These are phyloP conservation scores for Netelia fuscicornis DNA, from an alignment of 2,888 invertebrate species.

Conservation along the genomic window DNA sequence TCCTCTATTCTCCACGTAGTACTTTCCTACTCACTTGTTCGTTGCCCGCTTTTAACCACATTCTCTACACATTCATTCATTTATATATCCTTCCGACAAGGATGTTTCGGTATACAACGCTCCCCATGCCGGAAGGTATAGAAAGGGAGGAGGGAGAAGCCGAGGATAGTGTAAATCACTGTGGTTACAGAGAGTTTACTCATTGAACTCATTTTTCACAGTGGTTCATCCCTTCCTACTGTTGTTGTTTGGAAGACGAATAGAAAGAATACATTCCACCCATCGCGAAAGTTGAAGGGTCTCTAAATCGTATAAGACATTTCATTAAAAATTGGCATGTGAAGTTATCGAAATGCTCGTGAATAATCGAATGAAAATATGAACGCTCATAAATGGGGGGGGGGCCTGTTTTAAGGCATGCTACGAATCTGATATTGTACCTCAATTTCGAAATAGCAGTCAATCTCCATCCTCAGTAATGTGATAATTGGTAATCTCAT, in stretches of 20 bases:
- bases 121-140: neutral
- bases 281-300: neutral
- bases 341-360: conserved; percentile 71
- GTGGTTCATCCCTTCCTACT: conserved; percentile 37
- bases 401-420: conserved; percentile 36
- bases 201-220: conserved; percentile 21
- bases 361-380: conserved; percentile 59
- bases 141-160: conserved; percentile 3
- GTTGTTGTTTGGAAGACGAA: conserved; percentile 15
- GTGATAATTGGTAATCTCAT: conserved; percentile 10
- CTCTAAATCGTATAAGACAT: conserved; percentile 34
- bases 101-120: conserved; percentile 37
- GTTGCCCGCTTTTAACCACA: conserved; percentile 42
- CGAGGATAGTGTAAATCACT: conserved; percentile 33
- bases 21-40: conserved; percentile 50
- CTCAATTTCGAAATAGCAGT: neutral
- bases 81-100: conserved; percentile 56
- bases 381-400: conserved; percentile 67
- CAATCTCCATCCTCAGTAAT: conserved; percentile 30
- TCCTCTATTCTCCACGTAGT: conserved; percentile 34
- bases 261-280: conserved; percentile 20
- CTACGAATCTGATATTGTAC: conserved; percentile 10
- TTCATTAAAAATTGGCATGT: conserved; percentile 71
- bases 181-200: conserved; percentile 36
- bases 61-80: conserved; percentile 52